Base-by-base conservation (phyloP, 2,888 invertebrate species). In the Candidula unifasciata region DNA sequence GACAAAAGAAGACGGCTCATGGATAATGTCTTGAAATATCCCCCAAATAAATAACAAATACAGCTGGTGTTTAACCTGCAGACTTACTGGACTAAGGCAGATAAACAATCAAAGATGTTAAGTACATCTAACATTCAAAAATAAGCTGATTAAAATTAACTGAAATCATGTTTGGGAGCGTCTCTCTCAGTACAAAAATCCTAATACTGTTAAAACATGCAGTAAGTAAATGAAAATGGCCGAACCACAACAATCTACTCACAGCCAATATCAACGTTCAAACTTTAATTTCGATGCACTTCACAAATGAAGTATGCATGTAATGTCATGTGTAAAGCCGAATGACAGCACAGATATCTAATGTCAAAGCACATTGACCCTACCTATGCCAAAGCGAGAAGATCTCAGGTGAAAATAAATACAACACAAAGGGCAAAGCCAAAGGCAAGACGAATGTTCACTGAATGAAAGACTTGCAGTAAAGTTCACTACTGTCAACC, bases 401-500 rank as follows among this genome's bases (percentile, higher is more conserved):
- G 30, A 44, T n/a, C 27, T 68, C 33, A 71, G 30, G 60, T 81
- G 27, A 74, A 44, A 82, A 82, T 82, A 82, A 82, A 82, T 82
- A 82, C n/a, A 80, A 80, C 69, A 54, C 37, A 81, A 78, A 37
- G 44, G 79, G 37, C 69, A 60, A 77, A 85, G 81, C 80, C 77
- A 77, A 85, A 85, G 85, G 81, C 81, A 85, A 77, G 81, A 85
- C 77, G 85, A 85, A 85, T 81, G 76, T 79, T 71, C 54, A 71
- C 30, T 78, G 68, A 77, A 85, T 85, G 85, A 85, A 85, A 85
- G 85, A 85, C 85, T 77, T 71, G 80, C 35, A 77, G 81, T 85
- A 81, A 71, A 81, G 57, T 64, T 81, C 81, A 77, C 44, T 78
- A 57, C 35, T 30, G 35, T 76, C 54, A 85, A 37, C 81, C 85